Evolutionary conservation across 2,888 invertebrate species (phyloP).

Genomic region (Ceramica pisi): DNA sequence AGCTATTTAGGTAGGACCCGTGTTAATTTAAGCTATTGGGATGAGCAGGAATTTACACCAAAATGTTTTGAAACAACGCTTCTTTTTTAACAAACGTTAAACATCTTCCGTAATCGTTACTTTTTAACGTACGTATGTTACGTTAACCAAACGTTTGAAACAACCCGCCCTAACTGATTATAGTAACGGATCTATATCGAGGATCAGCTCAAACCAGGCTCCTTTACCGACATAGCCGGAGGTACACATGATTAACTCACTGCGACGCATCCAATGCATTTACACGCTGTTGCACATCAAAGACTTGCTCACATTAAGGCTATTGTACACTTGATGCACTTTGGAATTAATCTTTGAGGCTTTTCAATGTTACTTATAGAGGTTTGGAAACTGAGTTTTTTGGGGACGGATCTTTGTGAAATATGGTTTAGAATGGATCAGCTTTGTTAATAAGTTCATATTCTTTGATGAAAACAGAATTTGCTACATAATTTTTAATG

Average conservation of each 20-base stretch:
- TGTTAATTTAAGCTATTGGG: too few species aligned
- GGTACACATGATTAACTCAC: conserved; percentile 54
- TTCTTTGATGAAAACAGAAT: too few species aligned
- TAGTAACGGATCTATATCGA: background rate
- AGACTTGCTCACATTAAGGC: conserved; percentile 36
- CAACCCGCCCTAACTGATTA: too few species aligned
- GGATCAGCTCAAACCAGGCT: conserved; percentile 1
- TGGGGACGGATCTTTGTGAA: background rate
- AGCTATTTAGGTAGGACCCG: too few species aligned
- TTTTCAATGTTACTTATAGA: background rate
- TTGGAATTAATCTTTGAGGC: conserved; percentile 22
- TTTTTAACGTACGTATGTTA: too few species aligned
- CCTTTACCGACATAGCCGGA: conserved; percentile 17
- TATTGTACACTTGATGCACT: conserved; percentile 43
- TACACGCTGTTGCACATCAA: conserved; percentile 60
- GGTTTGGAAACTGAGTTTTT: background rate
- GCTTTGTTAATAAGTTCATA: too few species aligned
- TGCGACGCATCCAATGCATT: conserved; percentile 55
- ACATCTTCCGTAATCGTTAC: too few species aligned
- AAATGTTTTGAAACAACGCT: too few species aligned
- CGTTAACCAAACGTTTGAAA: too few species aligned
- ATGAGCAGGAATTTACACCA: too few species aligned
- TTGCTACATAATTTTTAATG: too few species aligned
- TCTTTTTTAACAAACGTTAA: too few species aligned
- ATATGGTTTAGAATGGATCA: background rate